Conservation (phyloP, 92 coral and sea anemone species). For the Zoanthus solanderi region DNA sequence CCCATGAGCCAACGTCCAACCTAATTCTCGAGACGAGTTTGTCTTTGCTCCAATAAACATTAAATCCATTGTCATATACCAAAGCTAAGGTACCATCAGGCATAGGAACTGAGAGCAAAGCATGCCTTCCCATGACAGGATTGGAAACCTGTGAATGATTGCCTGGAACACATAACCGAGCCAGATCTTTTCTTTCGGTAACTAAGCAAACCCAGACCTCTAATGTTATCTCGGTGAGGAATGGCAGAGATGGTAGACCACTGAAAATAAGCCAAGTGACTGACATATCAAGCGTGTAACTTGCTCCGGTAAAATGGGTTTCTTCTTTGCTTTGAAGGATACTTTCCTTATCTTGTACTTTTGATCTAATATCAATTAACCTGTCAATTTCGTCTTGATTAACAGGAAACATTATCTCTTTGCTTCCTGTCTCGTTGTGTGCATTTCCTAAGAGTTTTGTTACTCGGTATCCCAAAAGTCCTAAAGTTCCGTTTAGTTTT, state of each 20-base stretch:
- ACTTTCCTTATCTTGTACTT: slow-evolving; percentile 38
- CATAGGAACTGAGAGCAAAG: slow-evolving; percentile 33
- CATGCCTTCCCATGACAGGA: slow-evolving; percentile 22
- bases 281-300: slow-evolving; percentile 65
- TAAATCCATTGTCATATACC: slow-evolving; percentile 39
- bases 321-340: slow-evolving; percentile 34
- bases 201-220: slow-evolving; percentile 69
- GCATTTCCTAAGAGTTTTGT: slow-evolving; percentile 39
- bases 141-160: slow-evolving; percentile 2
- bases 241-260: slow-evolving; percentile 48
- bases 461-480: slow-evolving; percentile 60
- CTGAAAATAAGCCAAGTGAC: slow-evolving; percentile 32
- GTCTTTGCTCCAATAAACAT: slow-evolving; percentile 52
- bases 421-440: background rate
- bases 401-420: background rate
- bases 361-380: slow-evolving; percentile 19
- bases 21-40: slow-evolving; percentile 47
- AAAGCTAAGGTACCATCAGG: slow-evolving; percentile 45
- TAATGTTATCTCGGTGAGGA: slow-evolving; percentile 64
- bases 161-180: slow-evolving; percentile 34
- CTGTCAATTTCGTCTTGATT: slow-evolving; percentile 51
- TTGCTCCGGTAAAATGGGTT: slow-evolving; percentile 63
- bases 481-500: slow-evolving; percentile 38
- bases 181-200: slow-evolving; percentile 21
- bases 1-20: slow-evolving; percentile 56